phyloP scores from a whole-genome alignment of 2,113 vertebrate genomes.

The Haplotaxodon microlepis region DNA sequence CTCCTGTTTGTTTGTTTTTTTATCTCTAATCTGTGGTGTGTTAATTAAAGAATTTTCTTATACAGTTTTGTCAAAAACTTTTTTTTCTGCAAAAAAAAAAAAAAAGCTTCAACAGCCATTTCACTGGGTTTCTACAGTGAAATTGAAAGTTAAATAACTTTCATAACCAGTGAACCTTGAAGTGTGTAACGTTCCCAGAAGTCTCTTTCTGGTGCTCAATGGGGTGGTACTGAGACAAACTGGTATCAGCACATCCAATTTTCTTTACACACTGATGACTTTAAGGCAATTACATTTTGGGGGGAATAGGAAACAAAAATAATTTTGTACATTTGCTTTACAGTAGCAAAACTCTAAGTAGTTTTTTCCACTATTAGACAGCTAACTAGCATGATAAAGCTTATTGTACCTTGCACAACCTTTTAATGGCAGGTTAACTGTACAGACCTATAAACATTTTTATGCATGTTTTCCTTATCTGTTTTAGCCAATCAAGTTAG shows the following conservation, averaged over 20 bases:
- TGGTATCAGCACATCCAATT: background rate
- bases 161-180: background rate
- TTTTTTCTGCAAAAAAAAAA: background rate
- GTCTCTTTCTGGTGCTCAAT: background rate
- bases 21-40: background rate
- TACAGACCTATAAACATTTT: background rate
- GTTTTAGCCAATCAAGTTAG: background rate
- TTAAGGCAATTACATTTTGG: background rate
- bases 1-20: background rate
- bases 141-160: background rate
- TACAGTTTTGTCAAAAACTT: fast-evolving
- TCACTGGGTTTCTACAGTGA: background rate
- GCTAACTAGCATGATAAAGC: background rate
- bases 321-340: background rate
- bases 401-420: background rate
- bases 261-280: background rate
- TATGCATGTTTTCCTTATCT: background rate
- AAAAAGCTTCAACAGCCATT: background rate
- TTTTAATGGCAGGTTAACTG: fast-evolving
- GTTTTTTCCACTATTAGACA: background rate
- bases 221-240: background rate
- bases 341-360: background rate
- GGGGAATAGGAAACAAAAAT: background rate
- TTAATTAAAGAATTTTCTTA: background rate
- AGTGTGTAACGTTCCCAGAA: background rate